A percentile compares a stretch with the other conserved stretches of the same genome.
These are phyloP conservation scores for Theristicus caerulescens DNA, from an alignment of 2,113 vertebrate genomes.

Conservation along the genomic window DNA sequence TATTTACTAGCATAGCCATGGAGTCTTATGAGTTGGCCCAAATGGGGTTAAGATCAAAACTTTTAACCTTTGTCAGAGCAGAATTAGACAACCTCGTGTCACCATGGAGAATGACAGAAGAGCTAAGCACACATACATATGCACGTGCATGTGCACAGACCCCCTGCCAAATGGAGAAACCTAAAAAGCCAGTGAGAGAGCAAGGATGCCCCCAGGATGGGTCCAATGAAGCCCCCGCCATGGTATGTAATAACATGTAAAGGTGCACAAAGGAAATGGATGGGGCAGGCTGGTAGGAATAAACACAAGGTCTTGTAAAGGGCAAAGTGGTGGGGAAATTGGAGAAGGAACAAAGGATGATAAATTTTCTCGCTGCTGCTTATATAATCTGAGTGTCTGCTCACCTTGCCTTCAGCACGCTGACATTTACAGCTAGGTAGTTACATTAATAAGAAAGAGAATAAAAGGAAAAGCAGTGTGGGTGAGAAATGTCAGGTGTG, in stretches of 20 bases:
- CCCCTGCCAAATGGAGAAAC: not conserved
- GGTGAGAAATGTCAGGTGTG: not conserved
- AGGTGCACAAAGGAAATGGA: not conserved
- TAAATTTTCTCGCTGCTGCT: not conserved
- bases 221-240: not conserved
- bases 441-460: not conserved
- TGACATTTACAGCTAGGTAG: not conserved
- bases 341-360: not conserved
- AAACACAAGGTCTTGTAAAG: not conserved
- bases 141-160: not conserved
- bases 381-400: not conserved
- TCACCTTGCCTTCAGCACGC: not conserved
- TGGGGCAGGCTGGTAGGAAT: not conserved
- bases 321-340: no score
- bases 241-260: not conserved
- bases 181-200: not conserved
- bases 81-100: not conserved
- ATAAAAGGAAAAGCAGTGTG: not conserved
- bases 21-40: not conserved
- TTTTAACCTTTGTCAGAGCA: not conserved
- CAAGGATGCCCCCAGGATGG: rapidly evolving
- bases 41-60: not conserved
- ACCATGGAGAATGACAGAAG: not conserved
- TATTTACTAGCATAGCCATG: not conserved
- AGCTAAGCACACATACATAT: not conserved